Base-by-base conservation (phyloP, 2,113 vertebrate genomes). In the Chionodraco myersi region DNA sequence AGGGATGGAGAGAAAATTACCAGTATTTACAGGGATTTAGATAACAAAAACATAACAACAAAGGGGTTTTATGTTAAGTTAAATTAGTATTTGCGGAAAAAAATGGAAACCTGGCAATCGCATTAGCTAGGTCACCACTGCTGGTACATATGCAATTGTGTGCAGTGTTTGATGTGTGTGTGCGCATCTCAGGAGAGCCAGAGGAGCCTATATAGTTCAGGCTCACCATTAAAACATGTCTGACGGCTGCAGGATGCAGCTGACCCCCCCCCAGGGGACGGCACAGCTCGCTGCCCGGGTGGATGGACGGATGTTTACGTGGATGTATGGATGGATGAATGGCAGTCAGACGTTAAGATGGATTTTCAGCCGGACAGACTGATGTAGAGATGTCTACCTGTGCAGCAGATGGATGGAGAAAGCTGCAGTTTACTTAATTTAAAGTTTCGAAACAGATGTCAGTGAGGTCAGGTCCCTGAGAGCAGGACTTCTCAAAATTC, bases 181-280 rank as follows among this genome's bases (percentile, higher is more conserved):
- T 59, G 58, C 47, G 52, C 26, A 44, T 75, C 44, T 84, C 57
- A 44, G 57, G 56, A 80, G 79, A 82, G 65, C 30, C 75, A 63
- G 56, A 45, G 66, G 54, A 84, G 73, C 64, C 59, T 65, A 65
- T 74, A 71, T 77, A 79, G 81, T 83, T 86, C 66, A 85, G 62
- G 10, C 59, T 79, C 65, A 78, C 77, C 80, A 89, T 89, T 90
- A 91, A 93, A 89, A 81, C 79, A 60, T 84, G 77, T 80, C 82
- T 88, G 79, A 85, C 62, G 84, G 86, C 84, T 73, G 63, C 81
- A 80, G 85, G 64, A 87, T 82, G 81, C 92, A 82, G 88, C 88
- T 82, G 91, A 92, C 72, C 90, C 90, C 82, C 26, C 93, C 73
- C 87, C 85, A 60, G 79, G 91, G 77, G 89, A 90, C 63, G 76